Conservation (phyloP, 2,888 invertebrate species). For the Strigamia maritima region DNA sequence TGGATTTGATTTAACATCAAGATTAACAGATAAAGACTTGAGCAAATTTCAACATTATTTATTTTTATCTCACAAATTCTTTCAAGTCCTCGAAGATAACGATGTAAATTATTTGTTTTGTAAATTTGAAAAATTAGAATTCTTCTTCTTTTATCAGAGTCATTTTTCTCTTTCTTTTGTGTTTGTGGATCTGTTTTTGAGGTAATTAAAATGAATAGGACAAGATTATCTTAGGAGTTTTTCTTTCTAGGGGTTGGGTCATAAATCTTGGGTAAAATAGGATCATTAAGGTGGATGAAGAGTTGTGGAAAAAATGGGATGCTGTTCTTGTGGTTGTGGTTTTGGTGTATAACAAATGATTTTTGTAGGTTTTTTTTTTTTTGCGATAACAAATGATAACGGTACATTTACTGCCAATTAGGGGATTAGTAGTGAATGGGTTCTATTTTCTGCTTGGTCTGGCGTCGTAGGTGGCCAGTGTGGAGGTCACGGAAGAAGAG, state of each 20-base stretch:
- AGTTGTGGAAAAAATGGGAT: neutral
- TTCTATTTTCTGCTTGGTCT: slow-evolving; percentile 4
- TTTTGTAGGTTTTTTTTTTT: neutral
- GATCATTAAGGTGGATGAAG: neutral
- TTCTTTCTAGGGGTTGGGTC: neutral
- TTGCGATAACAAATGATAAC: slow-evolving; percentile 4
- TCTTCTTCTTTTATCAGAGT: neutral
- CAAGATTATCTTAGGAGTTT: neutral
- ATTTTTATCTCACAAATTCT: too few species aligned
- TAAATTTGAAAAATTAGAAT: too few species aligned
- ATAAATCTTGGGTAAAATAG: neutral
- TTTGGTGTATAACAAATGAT: slow-evolving; percentile 4
- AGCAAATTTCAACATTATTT: too few species aligned
- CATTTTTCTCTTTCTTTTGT: neutral
- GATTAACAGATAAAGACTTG: too few species aligned
- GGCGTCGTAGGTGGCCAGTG: neutral
- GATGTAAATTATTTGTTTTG: too few species aligned
- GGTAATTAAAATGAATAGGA: slow-evolving; percentile 4
- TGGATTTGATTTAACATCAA: too few species aligned
- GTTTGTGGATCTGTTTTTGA: slow-evolving; percentile 4
- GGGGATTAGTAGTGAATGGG: neutral
- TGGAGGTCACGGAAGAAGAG: neutral
- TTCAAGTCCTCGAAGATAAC: too few species aligned
- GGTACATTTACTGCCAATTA: slow-evolving; percentile 4
- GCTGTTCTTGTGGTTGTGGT: neutral